These are phyloP conservation scores for Rosalia funebris DNA, from an alignment of 2,888 invertebrate genomes.

Conservation along the genomic window DNA sequence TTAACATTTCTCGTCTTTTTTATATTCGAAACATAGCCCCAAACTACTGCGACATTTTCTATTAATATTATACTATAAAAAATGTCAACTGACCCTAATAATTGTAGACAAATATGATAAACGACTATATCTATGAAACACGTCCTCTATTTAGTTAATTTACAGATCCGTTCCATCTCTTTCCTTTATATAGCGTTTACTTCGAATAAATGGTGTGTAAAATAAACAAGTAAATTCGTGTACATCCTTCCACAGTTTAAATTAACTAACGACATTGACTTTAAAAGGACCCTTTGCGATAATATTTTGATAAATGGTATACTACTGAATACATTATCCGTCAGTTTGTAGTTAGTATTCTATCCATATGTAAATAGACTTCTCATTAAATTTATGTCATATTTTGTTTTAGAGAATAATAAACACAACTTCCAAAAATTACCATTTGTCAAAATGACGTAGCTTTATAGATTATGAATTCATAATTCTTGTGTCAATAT, in stretches of 20 bases:
- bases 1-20: too few relatives aligned
- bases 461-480: too few relatives aligned
- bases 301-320: neutral
- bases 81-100: too few relatives aligned
- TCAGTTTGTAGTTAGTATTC: neutral
- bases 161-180: neutral
- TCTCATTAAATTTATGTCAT: neutral
- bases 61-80: too few relatives aligned
- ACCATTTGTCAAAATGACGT: too few relatives aligned
- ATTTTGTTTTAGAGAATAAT: neutral
- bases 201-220: neutral
- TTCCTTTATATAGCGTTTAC: neutral
- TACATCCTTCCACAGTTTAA: neutral
- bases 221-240: neutral
- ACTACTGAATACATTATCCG: neutral
- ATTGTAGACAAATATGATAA: too few relatives aligned
- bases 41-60: too few relatives aligned
- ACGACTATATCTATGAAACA: too few relatives aligned
- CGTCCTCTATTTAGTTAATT: too few relatives aligned
- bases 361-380: neutral
- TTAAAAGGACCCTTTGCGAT: neutral
- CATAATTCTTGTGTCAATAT: too few relatives aligned
- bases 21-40: neutral
- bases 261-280: neutral
- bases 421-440: too few relatives aligned